Percentiles rank a stretch among this genome's conserved stretches.
These are phyloP conservation scores for Arrhopalites spinosus DNA, from an alignment of 2,888 invertebrate species.

Conservation along the genomic window DNA sequence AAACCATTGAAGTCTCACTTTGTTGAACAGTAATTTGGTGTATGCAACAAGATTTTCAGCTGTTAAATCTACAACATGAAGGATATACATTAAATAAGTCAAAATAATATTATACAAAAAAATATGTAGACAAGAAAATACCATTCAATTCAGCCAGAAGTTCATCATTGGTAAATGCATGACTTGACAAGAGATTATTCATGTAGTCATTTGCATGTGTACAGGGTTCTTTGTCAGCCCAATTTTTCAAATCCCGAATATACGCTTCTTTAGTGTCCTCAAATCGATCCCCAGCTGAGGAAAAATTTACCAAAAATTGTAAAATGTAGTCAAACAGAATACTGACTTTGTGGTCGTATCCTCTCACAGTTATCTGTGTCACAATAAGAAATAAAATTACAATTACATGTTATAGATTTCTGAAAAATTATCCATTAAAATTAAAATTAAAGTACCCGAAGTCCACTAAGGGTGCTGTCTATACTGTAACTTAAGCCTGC, in stretches of 20 bases:
- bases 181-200: conserved; percentile 77
- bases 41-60: conserved; percentile 2
- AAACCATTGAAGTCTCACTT: conserved; percentile 82
- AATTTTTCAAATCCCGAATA: conserved; percentile 80
- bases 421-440: not conserved
- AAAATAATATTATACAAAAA: not conserved
- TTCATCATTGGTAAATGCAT: conserved; percentile 88
- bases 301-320: conserved; percentile 79
- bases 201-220: conserved; percentile 73
- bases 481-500: conserved; percentile 84
- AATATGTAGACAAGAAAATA: no score
- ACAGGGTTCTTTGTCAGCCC: conserved; percentile 89
- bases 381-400: no score
- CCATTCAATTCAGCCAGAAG: conserved; percentile 78
- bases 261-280: conserved; percentile 80
- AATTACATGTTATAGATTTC: not conserved
- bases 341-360: conserved; percentile 88
- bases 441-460: not conserved
- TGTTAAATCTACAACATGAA: conserved; percentile 1
- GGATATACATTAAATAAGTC: not conserved
- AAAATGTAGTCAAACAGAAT: conserved; percentile 83
- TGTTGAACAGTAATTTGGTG: not conserved
- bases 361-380: conserved; percentile 78
- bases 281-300: conserved; percentile 81
- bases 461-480: conserved; percentile 77